A percentile compares a stretch with the other conserved stretches of the same genome.
phyloP scores from a whole-genome alignment of 2,888 invertebrate species.

The Sinotaia quadrata region DNA sequence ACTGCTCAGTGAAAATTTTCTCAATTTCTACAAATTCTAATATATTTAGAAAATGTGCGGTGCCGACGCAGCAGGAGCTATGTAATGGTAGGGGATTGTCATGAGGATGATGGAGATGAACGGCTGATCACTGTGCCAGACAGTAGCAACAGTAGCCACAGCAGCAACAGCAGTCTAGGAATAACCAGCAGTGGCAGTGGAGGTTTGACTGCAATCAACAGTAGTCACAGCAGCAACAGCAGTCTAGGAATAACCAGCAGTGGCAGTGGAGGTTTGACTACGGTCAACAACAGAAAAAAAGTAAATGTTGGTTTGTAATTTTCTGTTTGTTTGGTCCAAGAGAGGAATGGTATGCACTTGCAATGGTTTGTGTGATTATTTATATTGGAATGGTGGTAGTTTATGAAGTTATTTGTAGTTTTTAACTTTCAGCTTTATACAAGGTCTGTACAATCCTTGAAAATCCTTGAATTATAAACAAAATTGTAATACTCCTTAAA shows the following conservation, averaged over 20 bases:
- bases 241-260: not conserved
- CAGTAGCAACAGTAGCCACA: constrained; percentile 15
- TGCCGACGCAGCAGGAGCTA: constrained; percentile 75
- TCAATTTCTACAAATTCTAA: too few relatives aligned
- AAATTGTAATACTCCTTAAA: too few relatives aligned
- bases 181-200: constrained; percentile 11
- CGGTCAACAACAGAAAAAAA: not conserved
- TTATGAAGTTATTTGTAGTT: too few relatives aligned
- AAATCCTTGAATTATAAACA: too few relatives aligned
- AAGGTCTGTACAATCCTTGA: too few relatives aligned
- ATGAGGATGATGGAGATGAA: constrained; percentile 50
- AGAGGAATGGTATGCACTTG: too few relatives aligned
- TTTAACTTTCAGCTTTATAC: too few relatives aligned
- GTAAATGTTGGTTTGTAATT: too few relatives aligned
- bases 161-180: constrained; percentile 9
- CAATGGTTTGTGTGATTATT: too few relatives aligned
- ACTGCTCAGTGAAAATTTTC: too few relatives aligned
- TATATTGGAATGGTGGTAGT: too few relatives aligned
- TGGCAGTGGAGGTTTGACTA: constrained; percentile 8
- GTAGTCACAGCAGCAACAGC: constrained; percentile 6
- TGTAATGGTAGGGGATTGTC: constrained; percentile 81
- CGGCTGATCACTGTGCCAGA: constrained; percentile 15
- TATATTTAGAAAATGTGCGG: constrained; percentile 14
- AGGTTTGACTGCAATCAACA: not conserved
- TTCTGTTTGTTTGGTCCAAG: too few relatives aligned